phyloP scores from a whole-genome alignment of 92 coral and sea anemone genomes.

The Hydrozoanthus gracilis region DNA sequence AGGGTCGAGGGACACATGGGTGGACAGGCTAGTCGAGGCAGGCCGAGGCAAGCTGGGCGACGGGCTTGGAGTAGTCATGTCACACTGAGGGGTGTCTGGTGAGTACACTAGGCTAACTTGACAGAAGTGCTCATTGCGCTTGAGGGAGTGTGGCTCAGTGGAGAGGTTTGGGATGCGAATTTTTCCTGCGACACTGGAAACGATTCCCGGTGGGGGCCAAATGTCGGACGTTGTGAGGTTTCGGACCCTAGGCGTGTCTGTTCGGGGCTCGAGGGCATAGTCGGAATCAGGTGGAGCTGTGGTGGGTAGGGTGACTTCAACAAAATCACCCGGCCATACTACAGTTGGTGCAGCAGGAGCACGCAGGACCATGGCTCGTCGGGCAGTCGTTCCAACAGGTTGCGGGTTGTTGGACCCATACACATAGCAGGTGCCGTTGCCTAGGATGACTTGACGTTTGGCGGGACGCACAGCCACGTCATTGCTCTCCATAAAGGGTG shows the following conservation, averaged over 20 bases:
- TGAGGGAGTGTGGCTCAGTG: slow-evolving; percentile 60
- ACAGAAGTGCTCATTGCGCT: slow-evolving; percentile 54
- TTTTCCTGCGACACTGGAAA: slow-evolving; percentile 59
- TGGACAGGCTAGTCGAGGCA: neutral
- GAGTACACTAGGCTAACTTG: slow-evolving; percentile 49
- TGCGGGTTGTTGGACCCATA: slow-evolving; percentile 51
- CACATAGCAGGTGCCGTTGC: neutral
- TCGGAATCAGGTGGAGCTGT: slow-evolving; percentile 66
- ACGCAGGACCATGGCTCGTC: slow-evolving; percentile 62
- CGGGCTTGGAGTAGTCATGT: neutral
- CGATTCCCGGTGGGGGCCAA: slow-evolving; percentile 57
- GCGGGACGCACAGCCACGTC: slow-evolving; percentile 50
- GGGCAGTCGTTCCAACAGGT: slow-evolving; percentile 27
- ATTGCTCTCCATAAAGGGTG: slow-evolving; percentile 32
- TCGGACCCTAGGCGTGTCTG: slow-evolving; percentile 56
- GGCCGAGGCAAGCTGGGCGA: slow-evolving; percentile 3
- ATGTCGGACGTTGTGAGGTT: slow-evolving; percentile 38
- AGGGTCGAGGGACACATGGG: slow-evolving; percentile 56
- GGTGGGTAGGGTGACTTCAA: slow-evolving; percentile 63
- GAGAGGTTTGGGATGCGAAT: slow-evolving; percentile 69
- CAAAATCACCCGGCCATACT: slow-evolving; percentile 70
- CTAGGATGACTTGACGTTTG: slow-evolving; percentile 42
- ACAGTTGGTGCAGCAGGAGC: slow-evolving; percentile 56
- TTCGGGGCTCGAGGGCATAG: slow-evolving; percentile 67
- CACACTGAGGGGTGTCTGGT: slow-evolving; percentile 27